Base-by-base conservation (phyloP, 2,113 vertebrate species). In the Parus major region DNA sequence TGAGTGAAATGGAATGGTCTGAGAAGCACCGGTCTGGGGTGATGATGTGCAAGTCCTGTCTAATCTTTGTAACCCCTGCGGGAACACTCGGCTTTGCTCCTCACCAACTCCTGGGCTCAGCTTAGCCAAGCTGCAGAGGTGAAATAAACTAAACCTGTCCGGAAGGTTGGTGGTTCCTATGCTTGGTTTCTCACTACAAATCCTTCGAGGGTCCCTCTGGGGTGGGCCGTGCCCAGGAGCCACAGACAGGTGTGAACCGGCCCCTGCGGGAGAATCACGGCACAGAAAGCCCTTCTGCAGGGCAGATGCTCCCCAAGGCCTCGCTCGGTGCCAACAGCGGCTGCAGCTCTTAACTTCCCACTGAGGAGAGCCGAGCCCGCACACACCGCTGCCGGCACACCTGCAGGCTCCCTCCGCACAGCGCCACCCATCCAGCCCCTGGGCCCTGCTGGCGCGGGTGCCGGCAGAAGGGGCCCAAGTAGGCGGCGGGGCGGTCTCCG, bases 171-270 rank as follows among this genome's bases (percentile, higher is more conserved):
- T 2, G 33, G 23, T 10, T 70, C 42, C 28, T 4, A 5, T 1
- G 35, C 46, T 11, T 12, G 29, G 16, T 28, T 56, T 63, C 64
- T 29, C 64, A 5, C 46, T 24, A 18, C 42, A 33, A 11, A 29
- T 35, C 72, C 83, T 50, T 15, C 1, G 7, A 53, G 27, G 21
- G 39, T 71, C 60, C 14, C 28, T n/a, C 28, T 23, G 24, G 19
- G 52, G 24, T 77, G 29, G 36, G 59, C 50, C 17, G 53, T 29
- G 27, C 46, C 49, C 2, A 0, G 69, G 19, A 44, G 47, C 59
- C 33, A 10, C 0, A 4, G 39, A 5, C 35, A 24, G 1, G 10
- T 5, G 21, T 3, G n/a, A 53, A 15, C 10, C 12, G 31, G 36
- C 10, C 6, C 16, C 73, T 24, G 55, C 1, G 12, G 72, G 55